These are phyloP conservation scores for Chaitophorus viminalis DNA, from an alignment of 2,888 invertebrate genomes.

Conservation along the genomic window DNA sequence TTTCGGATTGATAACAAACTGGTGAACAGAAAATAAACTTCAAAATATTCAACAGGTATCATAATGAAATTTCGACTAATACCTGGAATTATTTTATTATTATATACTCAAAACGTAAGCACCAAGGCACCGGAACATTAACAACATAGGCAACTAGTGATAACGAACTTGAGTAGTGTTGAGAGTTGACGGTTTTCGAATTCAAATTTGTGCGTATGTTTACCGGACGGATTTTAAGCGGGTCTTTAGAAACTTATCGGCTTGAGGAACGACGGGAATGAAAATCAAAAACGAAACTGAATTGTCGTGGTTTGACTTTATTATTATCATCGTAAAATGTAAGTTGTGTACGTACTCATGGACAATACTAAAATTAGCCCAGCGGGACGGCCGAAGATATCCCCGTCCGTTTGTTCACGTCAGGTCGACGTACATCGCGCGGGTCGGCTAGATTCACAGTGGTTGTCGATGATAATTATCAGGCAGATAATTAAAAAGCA, in stretches of 20 bases:
- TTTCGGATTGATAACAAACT: slow-evolving; percentile 11
- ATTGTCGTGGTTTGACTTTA: neutral
- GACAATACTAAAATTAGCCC: neutral
- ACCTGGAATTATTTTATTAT: no score
- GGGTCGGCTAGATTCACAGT: neutral
- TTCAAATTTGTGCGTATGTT: neutral
- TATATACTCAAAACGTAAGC: no score
- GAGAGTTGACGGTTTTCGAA: neutral
- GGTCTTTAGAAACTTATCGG: neutral
- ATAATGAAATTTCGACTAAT: neutral
- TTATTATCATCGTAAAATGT: neutral
- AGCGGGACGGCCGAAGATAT: neutral
- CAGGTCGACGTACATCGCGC: slow-evolving; percentile 27
- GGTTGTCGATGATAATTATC: no score
- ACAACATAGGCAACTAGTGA: neutral
- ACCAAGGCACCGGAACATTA: neutral
- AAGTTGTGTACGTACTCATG: slow-evolving; percentile 28
- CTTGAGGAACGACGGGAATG: neutral
- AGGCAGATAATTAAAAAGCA: no score
- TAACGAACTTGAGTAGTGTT: neutral
- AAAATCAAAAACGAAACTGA: neutral
- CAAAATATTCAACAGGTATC: slow-evolving; percentile 20
- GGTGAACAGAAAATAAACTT: neutral
- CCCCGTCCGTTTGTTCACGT: neutral
- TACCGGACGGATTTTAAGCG: neutral